phyloP scores from a whole-genome alignment of 2,113 vertebrate genomes.

The Psittacara wagleri region DNA sequence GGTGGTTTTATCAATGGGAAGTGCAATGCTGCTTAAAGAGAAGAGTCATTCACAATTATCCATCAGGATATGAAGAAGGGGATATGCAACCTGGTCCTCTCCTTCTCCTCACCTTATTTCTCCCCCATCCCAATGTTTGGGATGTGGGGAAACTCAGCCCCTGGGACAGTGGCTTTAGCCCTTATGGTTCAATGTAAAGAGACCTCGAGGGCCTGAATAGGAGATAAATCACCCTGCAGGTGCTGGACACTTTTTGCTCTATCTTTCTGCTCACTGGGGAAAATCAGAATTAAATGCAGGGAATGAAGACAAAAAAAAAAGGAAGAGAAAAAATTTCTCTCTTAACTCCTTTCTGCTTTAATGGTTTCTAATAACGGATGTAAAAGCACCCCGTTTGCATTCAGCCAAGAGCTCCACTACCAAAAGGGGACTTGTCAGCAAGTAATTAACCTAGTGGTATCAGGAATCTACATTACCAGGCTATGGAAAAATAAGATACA shows the following conservation, averaged over 20 bases:
- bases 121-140: neutral
- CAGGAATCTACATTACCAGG: neutral
- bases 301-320: neutral
- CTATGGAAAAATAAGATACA: neutral
- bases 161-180: neutral
- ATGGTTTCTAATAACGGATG: neutral
- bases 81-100: neutral
- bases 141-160: neutral
- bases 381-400: neutral
- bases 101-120: neutral
- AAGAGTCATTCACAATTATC: neutral
- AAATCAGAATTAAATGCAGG: neutral
- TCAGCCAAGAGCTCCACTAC: neutral
- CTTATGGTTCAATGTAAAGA: neutral
- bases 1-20: neutral
- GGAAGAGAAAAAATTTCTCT: accelerated
- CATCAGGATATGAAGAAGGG: neutral
- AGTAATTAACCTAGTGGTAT: neutral
- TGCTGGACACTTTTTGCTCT: neutral
- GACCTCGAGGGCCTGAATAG: neutral
- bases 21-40: neutral
- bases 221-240: neutral
- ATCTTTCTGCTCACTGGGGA: neutral
- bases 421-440: neutral
- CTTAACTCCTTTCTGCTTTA: neutral